A percentile compares a stretch with the other conserved stretches of the same genome.
Conservation (phyloP, 2,888 invertebrate genomes). For the Tholera decimalis region DNA sequence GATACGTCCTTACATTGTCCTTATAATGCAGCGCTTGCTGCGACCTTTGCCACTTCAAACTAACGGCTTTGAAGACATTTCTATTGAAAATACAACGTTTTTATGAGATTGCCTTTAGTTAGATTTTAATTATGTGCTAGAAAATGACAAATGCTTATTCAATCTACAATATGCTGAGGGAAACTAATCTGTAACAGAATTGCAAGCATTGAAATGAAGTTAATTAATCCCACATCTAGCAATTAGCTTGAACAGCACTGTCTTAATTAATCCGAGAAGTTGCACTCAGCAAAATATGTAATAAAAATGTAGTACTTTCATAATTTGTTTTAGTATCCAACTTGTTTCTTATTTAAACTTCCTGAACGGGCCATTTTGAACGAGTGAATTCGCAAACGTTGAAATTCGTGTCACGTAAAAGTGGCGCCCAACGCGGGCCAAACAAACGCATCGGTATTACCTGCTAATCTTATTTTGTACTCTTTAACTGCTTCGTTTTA, state of each 20-base stretch:
- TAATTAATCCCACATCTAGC: not conserved
- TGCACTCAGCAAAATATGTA: slow-evolving; percentile 20
- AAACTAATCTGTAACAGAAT: slow-evolving; percentile 60
- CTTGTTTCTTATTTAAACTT: slow-evolving; percentile 42
- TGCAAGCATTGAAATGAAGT: not conserved
- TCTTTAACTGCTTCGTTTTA: slow-evolving; percentile 52
- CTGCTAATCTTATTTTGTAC: slow-evolving; percentile 68
- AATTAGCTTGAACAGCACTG: slow-evolving; percentile 14
- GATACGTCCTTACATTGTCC: slow-evolving; percentile 77
- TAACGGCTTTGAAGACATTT: slow-evolving; percentile 78
- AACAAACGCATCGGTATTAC: slow-evolving; percentile 69
- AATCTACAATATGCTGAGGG: slow-evolving; percentile 81
- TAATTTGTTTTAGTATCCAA: slow-evolving; percentile 37
- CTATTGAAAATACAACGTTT: slow-evolving; percentile 64
- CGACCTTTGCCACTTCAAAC: slow-evolving; percentile 75
- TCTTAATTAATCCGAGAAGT: slow-evolving; percentile 35
- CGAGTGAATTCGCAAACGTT: slow-evolving; percentile 53
- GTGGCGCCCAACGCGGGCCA: slow-evolving; percentile 67
- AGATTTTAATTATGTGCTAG: slow-evolving; percentile 70
- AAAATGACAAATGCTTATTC: slow-evolving; percentile 81
- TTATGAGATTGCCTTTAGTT: not conserved
- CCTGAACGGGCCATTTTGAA: slow-evolving; percentile 49
- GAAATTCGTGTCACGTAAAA: slow-evolving; percentile 70
- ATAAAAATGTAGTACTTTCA: slow-evolving; percentile 9
- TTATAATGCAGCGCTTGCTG: slow-evolving; percentile 80